phyloP scores from a whole-genome alignment of 2,113 vertebrate species.

The Vidua chalybeata region DNA sequence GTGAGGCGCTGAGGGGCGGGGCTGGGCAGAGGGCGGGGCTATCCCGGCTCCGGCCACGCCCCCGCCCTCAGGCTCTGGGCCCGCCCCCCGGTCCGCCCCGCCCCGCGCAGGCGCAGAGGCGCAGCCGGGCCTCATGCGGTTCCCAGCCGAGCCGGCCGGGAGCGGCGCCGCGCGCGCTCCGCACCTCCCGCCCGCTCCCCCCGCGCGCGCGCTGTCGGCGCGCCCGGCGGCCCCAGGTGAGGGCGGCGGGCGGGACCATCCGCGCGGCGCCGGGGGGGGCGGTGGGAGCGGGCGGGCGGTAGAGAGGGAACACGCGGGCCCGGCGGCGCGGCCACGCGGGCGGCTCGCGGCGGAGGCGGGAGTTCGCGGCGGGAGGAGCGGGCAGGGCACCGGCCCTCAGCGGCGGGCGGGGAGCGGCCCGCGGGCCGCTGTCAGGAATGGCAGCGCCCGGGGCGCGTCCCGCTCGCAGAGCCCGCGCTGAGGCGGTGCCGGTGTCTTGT shows the following conservation, averaged over 20 bases:
- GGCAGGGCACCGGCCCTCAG: neutral
- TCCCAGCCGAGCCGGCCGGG: neutral
- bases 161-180: neutral
- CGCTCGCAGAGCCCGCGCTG: neutral
- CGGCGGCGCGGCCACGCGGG: too few relatives aligned
- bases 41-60: fast-evolving
- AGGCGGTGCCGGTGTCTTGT: neutral
- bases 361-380: neutral
- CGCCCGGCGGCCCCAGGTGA: neutral
- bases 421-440: neutral
- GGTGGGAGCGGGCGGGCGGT: too few relatives aligned
- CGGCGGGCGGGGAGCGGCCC: neutral
- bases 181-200: neutral
- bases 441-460: neutral
- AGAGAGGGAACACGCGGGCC: too few relatives aligned
- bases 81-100: neutral
- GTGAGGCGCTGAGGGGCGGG: neutral
- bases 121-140: neutral
- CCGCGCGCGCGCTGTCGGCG: neutral
- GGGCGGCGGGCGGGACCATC: neutral
- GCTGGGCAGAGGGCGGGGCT: neutral
- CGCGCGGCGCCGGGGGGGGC: too few relatives aligned
- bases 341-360: neutral
- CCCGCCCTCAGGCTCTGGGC: fast-evolving
- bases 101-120: neutral